These are phyloP conservation scores for Iphiclides podalirius DNA, from an alignment of 2,888 invertebrate species.

Conservation along the genomic window DNA sequence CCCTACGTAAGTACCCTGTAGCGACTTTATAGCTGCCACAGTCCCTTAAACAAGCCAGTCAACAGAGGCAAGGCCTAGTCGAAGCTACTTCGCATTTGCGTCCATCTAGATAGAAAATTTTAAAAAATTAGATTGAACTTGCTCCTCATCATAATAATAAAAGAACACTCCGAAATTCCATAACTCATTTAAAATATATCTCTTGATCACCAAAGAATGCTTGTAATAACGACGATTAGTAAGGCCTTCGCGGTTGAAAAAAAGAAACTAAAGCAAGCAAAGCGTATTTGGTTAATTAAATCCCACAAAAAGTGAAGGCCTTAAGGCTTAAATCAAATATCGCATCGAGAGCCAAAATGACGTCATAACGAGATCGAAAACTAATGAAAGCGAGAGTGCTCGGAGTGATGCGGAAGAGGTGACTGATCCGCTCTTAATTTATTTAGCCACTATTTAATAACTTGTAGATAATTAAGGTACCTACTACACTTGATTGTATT, in stretches of 20 bases:
- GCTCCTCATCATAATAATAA: no score
- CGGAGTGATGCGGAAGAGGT: background rate
- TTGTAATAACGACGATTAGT: no score
- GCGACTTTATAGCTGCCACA: background rate
- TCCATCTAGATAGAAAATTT: no score
- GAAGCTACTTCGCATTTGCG: no score
- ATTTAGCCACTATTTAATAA: background rate
- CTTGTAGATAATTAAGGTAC: background rate
- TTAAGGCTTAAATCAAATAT: conserved; percentile 19
- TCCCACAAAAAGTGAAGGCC: conserved; percentile 7
- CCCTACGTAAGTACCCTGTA: conserved; percentile 82
- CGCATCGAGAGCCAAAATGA: conserved; percentile 30
- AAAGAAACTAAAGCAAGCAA: background rate
- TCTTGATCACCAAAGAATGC: no score
- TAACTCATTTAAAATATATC: no score
- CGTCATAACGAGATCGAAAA: conserved; percentile 19
- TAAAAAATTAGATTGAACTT: no score
- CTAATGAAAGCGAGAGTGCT: conserved; percentile 34
- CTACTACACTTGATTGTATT: background rate
- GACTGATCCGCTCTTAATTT: background rate
- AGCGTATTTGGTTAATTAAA: background rate
- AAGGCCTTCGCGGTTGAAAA: background rate
- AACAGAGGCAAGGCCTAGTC: no score
- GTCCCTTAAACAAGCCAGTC: background rate
- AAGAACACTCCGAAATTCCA: no score